Evolutionary conservation across 2,797 vertebrate species (phyloP).

Genomic region (Gambusia yucatana): DNA sequence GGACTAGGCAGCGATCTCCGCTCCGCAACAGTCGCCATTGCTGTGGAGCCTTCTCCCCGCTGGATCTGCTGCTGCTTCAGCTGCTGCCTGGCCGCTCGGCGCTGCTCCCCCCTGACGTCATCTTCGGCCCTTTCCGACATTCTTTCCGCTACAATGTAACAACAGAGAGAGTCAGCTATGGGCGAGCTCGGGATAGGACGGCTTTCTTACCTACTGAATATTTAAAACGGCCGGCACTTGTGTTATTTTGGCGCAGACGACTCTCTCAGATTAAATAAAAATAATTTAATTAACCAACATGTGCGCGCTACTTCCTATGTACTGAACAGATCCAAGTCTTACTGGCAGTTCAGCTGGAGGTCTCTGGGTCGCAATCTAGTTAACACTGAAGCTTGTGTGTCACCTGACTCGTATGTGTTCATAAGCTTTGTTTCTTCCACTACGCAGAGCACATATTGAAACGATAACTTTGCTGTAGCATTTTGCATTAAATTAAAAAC

Average conservation of each 20-base stretch:
- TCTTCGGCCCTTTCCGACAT: slow-evolving; percentile 99
- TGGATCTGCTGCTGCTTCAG: slow-evolving; percentile 86
- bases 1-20: slow-evolving; percentile 95
- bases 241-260: slow-evolving; percentile 17
- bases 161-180: slow-evolving; percentile 83
- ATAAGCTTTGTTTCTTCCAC: not conserved
- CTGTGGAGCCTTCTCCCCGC: slow-evolving; percentile 88
- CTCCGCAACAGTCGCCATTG: slow-evolving; percentile 96
- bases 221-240: slow-evolving; percentile 30
- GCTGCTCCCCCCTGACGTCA: slow-evolving; percentile 98
- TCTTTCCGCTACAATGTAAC: slow-evolving; percentile 98
- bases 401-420: not conserved
- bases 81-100: slow-evolving; percentile 92
- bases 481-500: not conserved
- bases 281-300: not conserved
- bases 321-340: not conserved
- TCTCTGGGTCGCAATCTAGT: slow-evolving; percentile 6
- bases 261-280: slow-evolving; percentile 3
- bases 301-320: not conserved
- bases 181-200: slow-evolving; percentile 76
- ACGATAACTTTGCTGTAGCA: not conserved
- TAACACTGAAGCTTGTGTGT: not conserved
- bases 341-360: slow-evolving; percentile 11
- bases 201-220: slow-evolving; percentile 61
- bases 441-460: not conserved